A percentile compares a stretch with the other conserved stretches of the same genome.
phyloP scores from a whole-genome alignment of 2,113 vertebrate genomes.

The Gila orcuttii region DNA sequence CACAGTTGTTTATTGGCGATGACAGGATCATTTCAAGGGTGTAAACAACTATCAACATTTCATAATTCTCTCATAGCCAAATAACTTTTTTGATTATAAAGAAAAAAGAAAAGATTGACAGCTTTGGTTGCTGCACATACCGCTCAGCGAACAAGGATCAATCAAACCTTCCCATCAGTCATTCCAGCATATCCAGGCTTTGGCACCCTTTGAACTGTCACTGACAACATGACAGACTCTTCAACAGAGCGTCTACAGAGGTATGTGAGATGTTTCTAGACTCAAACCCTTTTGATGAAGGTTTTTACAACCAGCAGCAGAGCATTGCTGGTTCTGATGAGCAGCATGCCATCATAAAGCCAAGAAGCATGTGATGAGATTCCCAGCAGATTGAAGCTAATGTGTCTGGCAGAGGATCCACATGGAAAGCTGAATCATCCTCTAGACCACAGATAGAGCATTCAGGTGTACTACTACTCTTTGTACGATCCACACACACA shows the following conservation, averaged over 20 bases:
- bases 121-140: constrained; percentile 13
- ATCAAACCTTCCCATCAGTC: constrained; percentile 22
- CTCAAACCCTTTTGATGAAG: constrained; percentile 25
- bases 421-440: constrained; percentile 59
- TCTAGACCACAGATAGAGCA: constrained; percentile 38
- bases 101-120: not conserved
- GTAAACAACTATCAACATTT: not conserved
- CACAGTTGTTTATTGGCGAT: not conserved
- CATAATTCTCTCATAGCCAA: not conserved
- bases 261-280: constrained; percentile 28
- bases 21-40: not conserved
- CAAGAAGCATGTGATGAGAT: constrained; percentile 67
- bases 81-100: not conserved
- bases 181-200: not conserved
- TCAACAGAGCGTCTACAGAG: constrained; percentile 3
- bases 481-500: constrained; percentile 1
- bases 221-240: constrained; percentile 21
- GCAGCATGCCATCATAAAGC: constrained; percentile 60
- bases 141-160: not conserved
- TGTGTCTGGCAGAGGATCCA: constrained; percentile 66
- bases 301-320: constrained; percentile 32
- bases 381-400: constrained; percentile 68
- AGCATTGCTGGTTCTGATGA: constrained; percentile 43
- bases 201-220: constrained; percentile 22
- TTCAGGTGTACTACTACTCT: constrained; percentile 20